Conservation (phyloP, 2,113 vertebrate species). For the Poeciliopsis turrubarensis region DNA sequence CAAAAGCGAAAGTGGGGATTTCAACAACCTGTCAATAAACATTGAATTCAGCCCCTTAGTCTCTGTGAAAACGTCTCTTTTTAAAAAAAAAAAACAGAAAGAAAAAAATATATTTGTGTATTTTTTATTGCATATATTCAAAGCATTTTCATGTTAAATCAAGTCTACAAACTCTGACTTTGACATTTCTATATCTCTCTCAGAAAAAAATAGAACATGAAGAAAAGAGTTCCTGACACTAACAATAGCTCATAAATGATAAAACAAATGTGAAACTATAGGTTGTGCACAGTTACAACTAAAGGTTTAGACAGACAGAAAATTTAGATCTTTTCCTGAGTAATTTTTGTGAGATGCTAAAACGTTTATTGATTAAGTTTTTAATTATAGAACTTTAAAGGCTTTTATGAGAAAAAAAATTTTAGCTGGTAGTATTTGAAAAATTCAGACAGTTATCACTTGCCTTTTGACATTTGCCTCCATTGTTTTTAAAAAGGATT, state of each 20-base stretch:
- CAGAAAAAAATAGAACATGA: conserved; percentile 37
- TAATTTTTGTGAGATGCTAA: neutral
- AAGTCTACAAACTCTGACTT: conserved; percentile 24
- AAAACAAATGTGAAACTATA: conserved; percentile 16
- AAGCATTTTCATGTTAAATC: conserved; percentile 29
- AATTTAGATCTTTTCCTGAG: neutral
- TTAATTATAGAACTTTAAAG: neutral
- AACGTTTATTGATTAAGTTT: neutral
- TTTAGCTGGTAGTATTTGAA: neutral
- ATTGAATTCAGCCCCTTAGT: conserved; percentile 46
- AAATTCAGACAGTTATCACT: neutral
- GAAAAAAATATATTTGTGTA: neutral
- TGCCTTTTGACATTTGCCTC: neutral
- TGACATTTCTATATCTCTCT: conserved; percentile 45
- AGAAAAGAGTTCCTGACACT: conserved; percentile 32
- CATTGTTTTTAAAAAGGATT: neutral
- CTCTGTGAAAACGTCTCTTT: conserved; percentile 23
- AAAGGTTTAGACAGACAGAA: neutral
- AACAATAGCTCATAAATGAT: conserved; percentile 44
- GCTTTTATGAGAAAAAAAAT: neutral
- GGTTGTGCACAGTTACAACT: neutral
- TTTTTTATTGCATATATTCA: conserved; percentile 36
- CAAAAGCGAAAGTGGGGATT: conserved; percentile 65
- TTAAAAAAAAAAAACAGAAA: conserved; percentile 22
- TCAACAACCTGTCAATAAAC: conserved; percentile 75